Evolutionary conservation across 2,797 vertebrate genomes (phyloP), one percentile per base, ranked within the genome.

Genomic region (Okamejei kenojei): DNA sequence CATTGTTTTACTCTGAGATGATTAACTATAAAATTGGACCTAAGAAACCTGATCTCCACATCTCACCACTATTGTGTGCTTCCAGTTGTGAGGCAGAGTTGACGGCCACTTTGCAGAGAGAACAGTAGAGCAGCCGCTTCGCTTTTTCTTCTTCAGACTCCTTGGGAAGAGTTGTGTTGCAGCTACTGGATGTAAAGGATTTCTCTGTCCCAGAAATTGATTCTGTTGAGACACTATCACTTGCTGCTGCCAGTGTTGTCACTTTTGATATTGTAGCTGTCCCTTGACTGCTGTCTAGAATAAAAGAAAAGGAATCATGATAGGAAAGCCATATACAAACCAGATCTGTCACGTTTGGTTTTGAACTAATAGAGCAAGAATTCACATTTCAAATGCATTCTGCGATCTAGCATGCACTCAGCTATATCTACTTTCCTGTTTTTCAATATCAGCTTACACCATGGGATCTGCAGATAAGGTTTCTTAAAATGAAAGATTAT

Each of bases 41-140:
- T 94, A 93, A 94, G 94, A 93, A 94, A 82, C 86, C 17, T 93
- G 95, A 94, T 74, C 82, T 65, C 94, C 94, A 93, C 93, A 91
- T 94, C 98, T 98, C 96, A 99, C 99, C 99, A 32, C 97, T 99
- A 96, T 99, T 99, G 96, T 99, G 99, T 0, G 99, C 99, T 95
- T 98, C 98, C 94, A 99, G 97, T 96, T 99, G 99, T 0, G 99
- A 99, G 94, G 97, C 97, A 0, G 99, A 99, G 97, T 99, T 99
- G 95, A 99, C 99, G 9, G 98, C 98, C 81, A 99, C 98, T 96
- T 99, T 99, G 97, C 99, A 99, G 94, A 99, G 98, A 45, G 98
- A 98, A 95, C 99, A 99, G 96, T 99, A 99, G 45, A 99, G 98
- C 26, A 99, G 97, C 81, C 99, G 96, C 93, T 97, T 97, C 5